Evolutionary conservation across 2,113 vertebrate species (phyloP).

Genomic region (Rhinopithecus roxellana): DNA sequence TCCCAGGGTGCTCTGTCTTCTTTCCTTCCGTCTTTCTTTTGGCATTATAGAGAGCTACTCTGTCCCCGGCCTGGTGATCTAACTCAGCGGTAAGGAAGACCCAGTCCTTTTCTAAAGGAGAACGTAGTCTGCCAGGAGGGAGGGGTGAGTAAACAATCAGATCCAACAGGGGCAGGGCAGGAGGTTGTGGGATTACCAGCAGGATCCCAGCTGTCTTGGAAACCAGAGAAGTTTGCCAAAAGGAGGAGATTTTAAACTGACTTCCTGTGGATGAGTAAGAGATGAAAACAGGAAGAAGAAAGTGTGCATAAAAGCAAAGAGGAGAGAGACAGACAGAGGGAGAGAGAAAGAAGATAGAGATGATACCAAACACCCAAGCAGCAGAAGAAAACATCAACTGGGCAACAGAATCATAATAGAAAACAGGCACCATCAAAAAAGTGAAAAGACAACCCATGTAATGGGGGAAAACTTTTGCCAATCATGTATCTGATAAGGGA

Average conservation of each 20-base stretch:
- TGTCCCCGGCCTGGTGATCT: neutral
- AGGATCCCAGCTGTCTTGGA: neutral
- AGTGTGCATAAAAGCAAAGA: neutral
- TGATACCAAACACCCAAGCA: neutral
- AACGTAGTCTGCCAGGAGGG: neutral
- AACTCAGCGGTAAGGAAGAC: neutral
- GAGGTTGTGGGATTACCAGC: too few species aligned
- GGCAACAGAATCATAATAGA: neutral
- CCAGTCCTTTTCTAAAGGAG: neutral
- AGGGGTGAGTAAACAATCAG: fast-evolving
- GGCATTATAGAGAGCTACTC: neutral
- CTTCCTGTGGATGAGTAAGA: neutral
- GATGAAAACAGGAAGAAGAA: neutral
- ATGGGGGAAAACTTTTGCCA: neutral
- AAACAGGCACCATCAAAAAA: neutral
- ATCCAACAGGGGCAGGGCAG: neutral
- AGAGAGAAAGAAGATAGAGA: neutral
- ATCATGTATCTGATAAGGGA: neutral
- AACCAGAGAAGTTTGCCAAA: neutral
- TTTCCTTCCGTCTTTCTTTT: neutral
- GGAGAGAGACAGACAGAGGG: neutral
- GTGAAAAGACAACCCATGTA: neutral
- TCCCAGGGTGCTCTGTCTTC: neutral
- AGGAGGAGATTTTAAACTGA: neutral
- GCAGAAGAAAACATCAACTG: neutral